phyloP scores from a whole-genome alignment of 2,797 vertebrate genomes.

The Rousettus madagascariensis region DNA sequence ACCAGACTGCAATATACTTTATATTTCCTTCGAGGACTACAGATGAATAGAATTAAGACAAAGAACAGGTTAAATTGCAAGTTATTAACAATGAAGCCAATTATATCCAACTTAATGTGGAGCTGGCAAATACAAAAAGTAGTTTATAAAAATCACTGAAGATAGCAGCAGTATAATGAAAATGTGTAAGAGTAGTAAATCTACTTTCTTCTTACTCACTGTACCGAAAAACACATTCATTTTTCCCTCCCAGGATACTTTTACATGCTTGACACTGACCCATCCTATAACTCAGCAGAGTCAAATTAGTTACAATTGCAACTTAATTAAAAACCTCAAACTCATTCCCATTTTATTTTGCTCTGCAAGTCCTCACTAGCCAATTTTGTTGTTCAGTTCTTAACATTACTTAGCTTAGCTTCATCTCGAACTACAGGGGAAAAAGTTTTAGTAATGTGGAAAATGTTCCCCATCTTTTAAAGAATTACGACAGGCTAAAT shows the following conservation, averaged over 20 bases:
- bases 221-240: background rate
- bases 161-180: background rate
- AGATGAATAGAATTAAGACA: background rate
- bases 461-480: background rate
- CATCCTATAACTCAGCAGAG: background rate
- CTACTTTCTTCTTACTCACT: background rate
- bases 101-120: background rate
- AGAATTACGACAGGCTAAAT: constrained; percentile 25
- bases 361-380: background rate
- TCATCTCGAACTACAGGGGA: background rate
- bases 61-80: background rate
- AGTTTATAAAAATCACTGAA: background rate
- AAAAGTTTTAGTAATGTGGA: background rate
- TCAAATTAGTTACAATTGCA: background rate
- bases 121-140: background rate
- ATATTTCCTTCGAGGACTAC: background rate
- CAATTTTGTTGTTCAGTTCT: background rate
- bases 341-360: background rate
- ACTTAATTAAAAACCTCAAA: background rate
- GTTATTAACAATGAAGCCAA: background rate
- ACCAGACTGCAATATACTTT: background rate
- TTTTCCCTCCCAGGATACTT: background rate
- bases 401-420: background rate
- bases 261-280: background rate
- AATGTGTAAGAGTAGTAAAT: background rate